Evolutionary conservation across 2,113 vertebrate genomes (phyloP).

Genomic region (Oncorhynchus gorbuscha): DNA sequence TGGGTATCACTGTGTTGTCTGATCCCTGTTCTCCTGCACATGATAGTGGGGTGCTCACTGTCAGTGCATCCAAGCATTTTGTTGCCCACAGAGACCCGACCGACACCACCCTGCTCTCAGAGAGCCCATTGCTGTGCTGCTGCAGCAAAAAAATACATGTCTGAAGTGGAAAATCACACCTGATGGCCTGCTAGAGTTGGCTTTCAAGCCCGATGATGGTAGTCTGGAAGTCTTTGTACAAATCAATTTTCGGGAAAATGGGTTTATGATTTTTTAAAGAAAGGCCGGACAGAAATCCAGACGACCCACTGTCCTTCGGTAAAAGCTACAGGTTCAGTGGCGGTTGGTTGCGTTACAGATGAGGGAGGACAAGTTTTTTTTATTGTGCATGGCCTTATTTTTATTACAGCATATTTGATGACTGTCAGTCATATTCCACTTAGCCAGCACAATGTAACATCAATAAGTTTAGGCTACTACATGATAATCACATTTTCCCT

Average conservation of each 20-base stretch:
- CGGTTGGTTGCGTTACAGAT: no score
- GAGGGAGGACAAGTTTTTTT: no score
- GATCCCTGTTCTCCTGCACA: conserved; percentile 27
- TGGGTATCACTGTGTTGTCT: conserved; percentile 25
- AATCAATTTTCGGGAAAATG: conserved; percentile 51
- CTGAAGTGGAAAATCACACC: conserved; percentile 67
- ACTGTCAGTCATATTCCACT: no score
- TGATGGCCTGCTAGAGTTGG: conserved; percentile 56
- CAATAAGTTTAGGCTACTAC: no score
- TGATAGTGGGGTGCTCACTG: conserved; percentile 19
- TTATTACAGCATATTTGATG: no score
- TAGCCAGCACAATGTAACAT: no score
- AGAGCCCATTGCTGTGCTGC: background rate
- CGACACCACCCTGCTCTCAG: background rate
- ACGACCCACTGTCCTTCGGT: conserved; percentile 47
- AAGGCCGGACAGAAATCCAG: conserved; percentile 38
- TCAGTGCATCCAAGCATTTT: conserved; percentile 35
- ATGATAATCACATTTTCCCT: no score
- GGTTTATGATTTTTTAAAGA: background rate
- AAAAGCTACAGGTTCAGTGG: conserved; percentile 2
- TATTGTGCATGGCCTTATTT: no score
- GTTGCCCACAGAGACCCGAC: conserved; percentile 38
- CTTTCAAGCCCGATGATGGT: conserved; percentile 57
- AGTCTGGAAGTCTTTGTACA: conserved; percentile 50
- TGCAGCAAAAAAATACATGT: conserved; percentile 37